Conservation (phyloP, 2,113 vertebrate species). For the Aramus guarauna region DNA sequence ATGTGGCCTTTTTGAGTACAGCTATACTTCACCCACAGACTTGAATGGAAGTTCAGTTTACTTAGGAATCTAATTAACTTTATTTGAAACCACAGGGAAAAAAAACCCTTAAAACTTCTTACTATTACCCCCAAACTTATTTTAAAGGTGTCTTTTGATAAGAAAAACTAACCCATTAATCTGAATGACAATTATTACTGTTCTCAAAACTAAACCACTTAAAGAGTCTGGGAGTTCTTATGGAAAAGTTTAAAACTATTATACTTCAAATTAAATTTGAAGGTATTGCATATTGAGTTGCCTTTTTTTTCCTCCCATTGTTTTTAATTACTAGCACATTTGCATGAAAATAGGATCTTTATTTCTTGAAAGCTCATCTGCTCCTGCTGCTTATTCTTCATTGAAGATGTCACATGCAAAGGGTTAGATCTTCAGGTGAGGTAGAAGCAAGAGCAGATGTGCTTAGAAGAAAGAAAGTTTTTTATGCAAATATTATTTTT, state of each 20-base stretch:
- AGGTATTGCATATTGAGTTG: slow-evolving; percentile 40
- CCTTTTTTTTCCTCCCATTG: slow-evolving; percentile 22
- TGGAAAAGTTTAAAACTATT: slow-evolving; percentile 49
- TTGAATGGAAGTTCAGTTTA: background rate
- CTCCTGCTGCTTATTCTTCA: slow-evolving; percentile 52
- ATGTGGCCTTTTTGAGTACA: background rate
- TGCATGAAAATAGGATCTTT: slow-evolving; percentile 66
- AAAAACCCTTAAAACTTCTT: background rate
- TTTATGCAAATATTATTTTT: slow-evolving; percentile 57
- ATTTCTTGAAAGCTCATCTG: slow-evolving; percentile 66
- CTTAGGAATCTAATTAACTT: background rate
- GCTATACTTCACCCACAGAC: background rate
- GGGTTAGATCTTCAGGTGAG: slow-evolving; percentile 54
- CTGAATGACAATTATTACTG: slow-evolving; percentile 40
- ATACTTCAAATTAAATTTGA: slow-evolving; percentile 46
- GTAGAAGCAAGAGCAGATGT: slow-evolving; percentile 60
- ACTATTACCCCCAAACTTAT: background rate
- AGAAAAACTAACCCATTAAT: slow-evolving; percentile 36
- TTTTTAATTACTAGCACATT: slow-evolving; percentile 68
- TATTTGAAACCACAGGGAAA: background rate
- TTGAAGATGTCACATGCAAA: slow-evolving; percentile 52
- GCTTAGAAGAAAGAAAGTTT: slow-evolving; percentile 28
- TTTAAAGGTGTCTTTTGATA: slow-evolving; percentile 30
- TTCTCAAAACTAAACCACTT: slow-evolving; percentile 39
- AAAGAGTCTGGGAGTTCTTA: slow-evolving; percentile 20